Evolutionary conservation across 2,888 invertebrate genomes (phyloP), one percentile per base, ranked within the genome.

Genomic region (Athalia cordata): DNA sequence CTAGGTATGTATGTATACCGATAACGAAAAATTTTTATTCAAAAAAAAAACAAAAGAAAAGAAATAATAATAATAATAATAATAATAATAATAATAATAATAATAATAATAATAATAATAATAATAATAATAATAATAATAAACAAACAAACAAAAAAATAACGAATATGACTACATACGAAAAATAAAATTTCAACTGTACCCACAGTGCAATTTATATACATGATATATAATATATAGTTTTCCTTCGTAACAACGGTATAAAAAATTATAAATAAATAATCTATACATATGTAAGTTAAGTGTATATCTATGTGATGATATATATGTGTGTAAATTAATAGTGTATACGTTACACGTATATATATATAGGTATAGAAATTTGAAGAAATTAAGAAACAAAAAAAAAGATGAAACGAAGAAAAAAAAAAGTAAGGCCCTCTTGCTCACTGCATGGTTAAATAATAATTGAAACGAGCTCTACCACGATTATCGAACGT

Each of bases 401-500:
- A 43, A 43, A 47, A 11, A 50, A 11, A 11, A 15, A 49, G 43
- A 45, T 11, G 9, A 9, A 65, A 61, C 9, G 43, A n/a, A n/a
- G n/a, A 57, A 59, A 45, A 43, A 8, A 77, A 45, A 59, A 9
- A 45, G 52, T 7, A 75, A 62, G 15, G 59, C 57, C 67, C 77
- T 77, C 77, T 43, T 77, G 62, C 70, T 61, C 61, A 77, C 29
- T 29, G 29, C 43, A 15, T 15, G 64, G 45, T 13, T 29, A 29
- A 29, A n/a, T 50, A 29, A 15, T 55, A 55, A 65, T 77, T 77
- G 68, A 68, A 50, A 15, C 43, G 61, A 13, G 61, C 77, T 70
- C 77, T 77, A 77, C 47, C 59, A 72, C 70, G 77, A 67, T 59
- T 66, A 57, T 77, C 67, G 77, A 61, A 67, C 50, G 77, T 77